A percentile compares a stretch with the other conserved stretches of the same genome.
Conservation (phyloP, 2,797 vertebrate species). For the Phoxinus dragarum region DNA sequence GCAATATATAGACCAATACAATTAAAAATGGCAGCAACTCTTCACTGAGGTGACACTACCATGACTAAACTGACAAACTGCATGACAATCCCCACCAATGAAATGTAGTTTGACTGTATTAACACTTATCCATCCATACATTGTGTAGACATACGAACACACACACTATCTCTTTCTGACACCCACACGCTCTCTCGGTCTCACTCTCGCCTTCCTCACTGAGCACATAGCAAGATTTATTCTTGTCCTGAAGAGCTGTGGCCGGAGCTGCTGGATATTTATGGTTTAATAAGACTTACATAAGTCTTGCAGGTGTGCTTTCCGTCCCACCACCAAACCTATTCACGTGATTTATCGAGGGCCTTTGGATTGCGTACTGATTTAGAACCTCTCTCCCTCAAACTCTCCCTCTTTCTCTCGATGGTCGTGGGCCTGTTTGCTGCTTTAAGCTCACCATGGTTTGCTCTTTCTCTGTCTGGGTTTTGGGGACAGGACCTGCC, state of each 20-base stretch:
- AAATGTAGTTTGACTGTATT: slow-evolving; percentile 48
- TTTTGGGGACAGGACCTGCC: slow-evolving; percentile 53
- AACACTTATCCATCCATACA: slow-evolving; percentile 40
- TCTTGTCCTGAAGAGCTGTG: slow-evolving; percentile 74
- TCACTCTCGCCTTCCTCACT: slow-evolving; percentile 65
- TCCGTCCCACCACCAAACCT: slow-evolving; percentile 80
- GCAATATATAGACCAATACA: slow-evolving; percentile 22
- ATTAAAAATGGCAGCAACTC: slow-evolving; percentile 41
- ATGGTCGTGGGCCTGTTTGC: slow-evolving; percentile 45
- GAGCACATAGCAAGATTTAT: slow-evolving; percentile 78
- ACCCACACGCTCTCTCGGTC: slow-evolving; percentile 47
- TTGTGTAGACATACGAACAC: slow-evolving; percentile 35
- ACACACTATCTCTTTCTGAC: slow-evolving; percentile 51
- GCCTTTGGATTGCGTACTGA: slow-evolving; percentile 84
- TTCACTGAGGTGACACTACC: slow-evolving; percentile 68
- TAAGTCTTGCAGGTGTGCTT: slow-evolving; percentile 90
- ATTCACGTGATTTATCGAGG: slow-evolving; percentile 85
- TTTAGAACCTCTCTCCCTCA: slow-evolving; percentile 81
- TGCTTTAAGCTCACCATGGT: slow-evolving; percentile 52
- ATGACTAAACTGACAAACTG: slow-evolving; percentile 34
- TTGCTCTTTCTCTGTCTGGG: slow-evolving; percentile 57
- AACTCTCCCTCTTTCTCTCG: slow-evolving; percentile 71
- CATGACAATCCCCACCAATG: slow-evolving; percentile 21
- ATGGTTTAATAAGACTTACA: slow-evolving; percentile 90
- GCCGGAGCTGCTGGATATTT: slow-evolving; percentile 82